A percentile compares a stretch with the other conserved stretches of the same genome.
Evolutionary conservation across 2,888 invertebrate species (phyloP).

Genomic region (Cheilosia pagana): DNA sequence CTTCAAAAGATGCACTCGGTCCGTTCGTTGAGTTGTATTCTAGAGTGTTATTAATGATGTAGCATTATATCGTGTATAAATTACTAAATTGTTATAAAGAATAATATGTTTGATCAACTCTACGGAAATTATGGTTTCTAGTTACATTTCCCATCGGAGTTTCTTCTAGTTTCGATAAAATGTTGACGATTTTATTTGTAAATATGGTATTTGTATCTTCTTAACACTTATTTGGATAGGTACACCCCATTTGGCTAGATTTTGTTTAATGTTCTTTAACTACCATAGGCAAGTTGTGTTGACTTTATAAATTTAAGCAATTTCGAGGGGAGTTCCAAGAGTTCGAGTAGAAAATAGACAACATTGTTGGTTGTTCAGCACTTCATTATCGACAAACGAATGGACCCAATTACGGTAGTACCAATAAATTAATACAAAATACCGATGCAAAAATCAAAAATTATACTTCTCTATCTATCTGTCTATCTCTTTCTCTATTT

Average conservation of each 20-base stretch:
- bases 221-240: not conserved
- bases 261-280: not conserved
- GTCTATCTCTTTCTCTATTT: conserved; percentile 26
- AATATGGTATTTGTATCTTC: not conserved
- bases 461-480: conserved; percentile 3
- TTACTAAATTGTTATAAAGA: not conserved
- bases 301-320: not conserved
- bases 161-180: not conserved
- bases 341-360: not conserved
- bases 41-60: not conserved
- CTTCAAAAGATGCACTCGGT: conserved; percentile 25
- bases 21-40: conserved; percentile 11
- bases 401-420: conserved; percentile 9
- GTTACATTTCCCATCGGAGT: not conserved
- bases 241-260: not conserved
- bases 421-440: conserved; percentile 12
- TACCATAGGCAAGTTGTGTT: not conserved
- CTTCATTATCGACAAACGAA: conserved; percentile 13
- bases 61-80: not conserved
- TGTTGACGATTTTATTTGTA: not conserved
- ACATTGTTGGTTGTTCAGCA: not conserved
- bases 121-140: not conserved
- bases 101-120: not conserved
- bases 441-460: conserved; percentile 44
- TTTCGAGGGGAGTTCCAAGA: not conserved